These are phyloP conservation scores for Limnodromus scolopaceus DNA, from an alignment of 2,797 vertebrate species.

Conservation along the genomic window DNA sequence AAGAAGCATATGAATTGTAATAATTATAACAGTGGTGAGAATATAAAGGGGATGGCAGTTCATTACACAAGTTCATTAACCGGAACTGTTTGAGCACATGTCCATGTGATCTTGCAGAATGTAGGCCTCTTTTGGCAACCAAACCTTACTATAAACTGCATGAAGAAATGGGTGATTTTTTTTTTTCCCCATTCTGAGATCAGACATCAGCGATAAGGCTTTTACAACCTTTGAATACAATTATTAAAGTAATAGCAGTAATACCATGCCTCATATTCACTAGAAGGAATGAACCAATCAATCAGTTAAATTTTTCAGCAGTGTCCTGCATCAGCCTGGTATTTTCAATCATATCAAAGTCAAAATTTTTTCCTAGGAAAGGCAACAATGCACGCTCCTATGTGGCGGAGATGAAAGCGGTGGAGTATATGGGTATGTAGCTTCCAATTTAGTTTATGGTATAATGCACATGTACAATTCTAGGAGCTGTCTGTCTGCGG, in stretches of 20 bases:
- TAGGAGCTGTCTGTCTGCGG: background rate
- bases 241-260: constrained; percentile 19
- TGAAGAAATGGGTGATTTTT: background rate
- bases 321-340: background rate
- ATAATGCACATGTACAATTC: constrained; percentile 8
- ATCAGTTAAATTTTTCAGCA: background rate
- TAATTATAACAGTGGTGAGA: background rate
- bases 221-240: constrained; percentile 29
- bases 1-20: background rate
- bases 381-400: background rate
- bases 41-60: constrained; percentile 4
- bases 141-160: background rate
- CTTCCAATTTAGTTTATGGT: constrained; percentile 19
- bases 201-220: background rate
- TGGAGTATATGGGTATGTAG: background rate
- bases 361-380: background rate
- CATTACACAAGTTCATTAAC: background rate
- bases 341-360: background rate
- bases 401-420: background rate
- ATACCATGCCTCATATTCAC: background rate
- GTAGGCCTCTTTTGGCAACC: background rate
- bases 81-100: background rate
- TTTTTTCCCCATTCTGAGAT: background rate
- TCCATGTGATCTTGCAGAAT: background rate
- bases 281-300: background rate